Conservation (phyloP, 2,797 vertebrate genomes). For the Tarsius wallacei region DNA sequence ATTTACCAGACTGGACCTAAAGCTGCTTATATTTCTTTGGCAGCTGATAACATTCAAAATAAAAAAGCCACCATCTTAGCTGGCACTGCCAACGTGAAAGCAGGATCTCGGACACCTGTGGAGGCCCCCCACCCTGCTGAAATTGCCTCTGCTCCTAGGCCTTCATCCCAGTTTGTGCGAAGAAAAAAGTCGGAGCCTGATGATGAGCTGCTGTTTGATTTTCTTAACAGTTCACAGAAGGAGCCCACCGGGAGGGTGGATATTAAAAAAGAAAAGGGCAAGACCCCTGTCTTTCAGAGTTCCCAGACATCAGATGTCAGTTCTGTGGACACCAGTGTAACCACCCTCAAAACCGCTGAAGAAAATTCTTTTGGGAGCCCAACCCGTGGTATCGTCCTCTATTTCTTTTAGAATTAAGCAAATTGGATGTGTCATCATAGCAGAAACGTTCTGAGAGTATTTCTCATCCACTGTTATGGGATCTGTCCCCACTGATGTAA, state of each 20-base stretch:
- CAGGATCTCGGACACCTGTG: slow-evolving; percentile 70
- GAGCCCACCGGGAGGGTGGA: slow-evolving; percentile 93
- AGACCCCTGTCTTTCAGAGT: slow-evolving; percentile 89
- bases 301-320: slow-evolving; percentile 94
- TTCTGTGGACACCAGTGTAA: slow-evolving; percentile 92
- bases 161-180: slow-evolving; percentile 95
- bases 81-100: slow-evolving; percentile 92
- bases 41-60: slow-evolving; percentile 95
- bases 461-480: not conserved
- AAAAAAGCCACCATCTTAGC: slow-evolving; percentile 94
- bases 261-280: slow-evolving; percentile 92
- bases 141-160: slow-evolving; percentile 86
- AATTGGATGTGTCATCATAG: not conserved
- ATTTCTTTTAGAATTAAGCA: slow-evolving; percentile 37
- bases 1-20: slow-evolving; percentile 86
- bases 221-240: slow-evolving; percentile 98
- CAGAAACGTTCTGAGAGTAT: not conserved
- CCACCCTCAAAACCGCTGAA: slow-evolving; percentile 93
- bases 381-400: slow-evolving; percentile 92
- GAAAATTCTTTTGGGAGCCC: slow-evolving; percentile 93
- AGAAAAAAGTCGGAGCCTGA: slow-evolving; percentile 96
- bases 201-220: slow-evolving; percentile 98
- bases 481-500: not conserved
- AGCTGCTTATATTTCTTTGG: slow-evolving; percentile 93
- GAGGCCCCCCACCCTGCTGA: slow-evolving; percentile 88